Percentiles rank a stretch among this genome's conserved stretches.
These are phyloP conservation scores for Stenoptilia bipunctidactyla DNA, from an alignment of 2,888 invertebrate species.

Conservation along the genomic window DNA sequence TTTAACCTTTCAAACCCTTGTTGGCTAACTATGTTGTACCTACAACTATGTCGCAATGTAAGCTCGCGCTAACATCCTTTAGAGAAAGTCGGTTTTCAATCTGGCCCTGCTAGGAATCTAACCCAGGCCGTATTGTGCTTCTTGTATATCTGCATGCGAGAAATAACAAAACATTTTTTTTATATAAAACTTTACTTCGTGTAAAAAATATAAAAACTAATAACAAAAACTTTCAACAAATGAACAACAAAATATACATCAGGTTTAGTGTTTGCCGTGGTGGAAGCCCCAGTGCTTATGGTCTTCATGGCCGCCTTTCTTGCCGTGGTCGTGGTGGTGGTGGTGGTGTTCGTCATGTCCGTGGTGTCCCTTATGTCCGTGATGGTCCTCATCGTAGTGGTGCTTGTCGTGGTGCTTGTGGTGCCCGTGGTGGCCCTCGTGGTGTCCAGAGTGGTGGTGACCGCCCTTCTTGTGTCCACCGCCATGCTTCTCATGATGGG, in stretches of 20 bases:
- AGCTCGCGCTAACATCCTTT: no score
- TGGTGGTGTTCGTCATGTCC: constrained; percentile 82
- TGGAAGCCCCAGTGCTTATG: constrained; percentile 81
- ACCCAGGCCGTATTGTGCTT: no score
- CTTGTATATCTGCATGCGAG: no score
- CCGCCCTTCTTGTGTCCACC: constrained; percentile 86
- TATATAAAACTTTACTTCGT: no score
- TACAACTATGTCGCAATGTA: no score
- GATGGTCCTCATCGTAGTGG: constrained; percentile 83
- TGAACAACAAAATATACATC: constrained; percentile 1
- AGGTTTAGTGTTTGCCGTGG: constrained; percentile 57
- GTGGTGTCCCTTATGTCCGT: constrained; percentile 84
- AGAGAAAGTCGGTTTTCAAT: no score
- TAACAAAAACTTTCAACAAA: constrained; percentile 25
- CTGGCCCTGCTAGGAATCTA: no score
- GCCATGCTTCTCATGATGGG: constrained; percentile 78
- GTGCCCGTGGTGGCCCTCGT: constrained; percentile 83
- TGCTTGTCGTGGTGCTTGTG: constrained; percentile 86
- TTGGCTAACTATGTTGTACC: no score
- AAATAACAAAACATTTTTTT: no score
- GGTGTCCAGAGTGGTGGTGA: constrained; percentile 81
- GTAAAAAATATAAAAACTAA: constrained; percentile 35
- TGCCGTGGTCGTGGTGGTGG: constrained; percentile 80
- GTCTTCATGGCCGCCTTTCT: constrained; percentile 81
- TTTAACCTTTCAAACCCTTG: no score